Percentiles rank a stretch among this genome's conserved stretches.
Conservation (phyloP, 2,888 invertebrate genomes). For the Hesperia comma region DNA sequence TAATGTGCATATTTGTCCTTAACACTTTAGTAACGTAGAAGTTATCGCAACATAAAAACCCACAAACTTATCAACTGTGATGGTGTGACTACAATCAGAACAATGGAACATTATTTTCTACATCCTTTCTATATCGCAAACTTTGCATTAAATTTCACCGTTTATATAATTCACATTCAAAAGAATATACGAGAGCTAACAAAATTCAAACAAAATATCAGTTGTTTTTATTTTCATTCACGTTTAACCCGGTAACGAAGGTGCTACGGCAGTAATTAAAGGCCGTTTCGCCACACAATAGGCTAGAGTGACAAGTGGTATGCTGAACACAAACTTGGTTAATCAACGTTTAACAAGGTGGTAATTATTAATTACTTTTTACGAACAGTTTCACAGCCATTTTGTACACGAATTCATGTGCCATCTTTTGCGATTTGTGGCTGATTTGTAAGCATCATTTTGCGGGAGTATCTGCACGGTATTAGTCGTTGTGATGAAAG, state of each 20-base stretch:
- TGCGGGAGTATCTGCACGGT: no score
- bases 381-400: no score
- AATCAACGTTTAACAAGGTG: conserved; percentile 26
- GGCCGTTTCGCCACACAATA: conserved; percentile 47
- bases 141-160: no score
- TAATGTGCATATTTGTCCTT: no score
- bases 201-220: conserved; percentile 4
- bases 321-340: conserved; percentile 23
- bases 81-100: background rate
- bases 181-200: conserved; percentile 1
- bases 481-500: no score
- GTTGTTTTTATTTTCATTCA: background rate
- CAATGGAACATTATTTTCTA: background rate
- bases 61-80: no score
- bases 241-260: conserved; percentile 22
- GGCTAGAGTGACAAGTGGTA: conserved; percentile 29
- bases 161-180: background rate
- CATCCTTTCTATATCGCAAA: no score
- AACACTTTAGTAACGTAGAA: no score
- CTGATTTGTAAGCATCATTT: no score
- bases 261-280: conserved; percentile 37
- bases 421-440: no score
- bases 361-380: conserved; percentile 14
- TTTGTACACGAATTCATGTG: no score
- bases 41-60: no score